Evolutionary conservation across 2,888 invertebrate species (phyloP).

Genomic region (Eucera pruinosa): DNA sequence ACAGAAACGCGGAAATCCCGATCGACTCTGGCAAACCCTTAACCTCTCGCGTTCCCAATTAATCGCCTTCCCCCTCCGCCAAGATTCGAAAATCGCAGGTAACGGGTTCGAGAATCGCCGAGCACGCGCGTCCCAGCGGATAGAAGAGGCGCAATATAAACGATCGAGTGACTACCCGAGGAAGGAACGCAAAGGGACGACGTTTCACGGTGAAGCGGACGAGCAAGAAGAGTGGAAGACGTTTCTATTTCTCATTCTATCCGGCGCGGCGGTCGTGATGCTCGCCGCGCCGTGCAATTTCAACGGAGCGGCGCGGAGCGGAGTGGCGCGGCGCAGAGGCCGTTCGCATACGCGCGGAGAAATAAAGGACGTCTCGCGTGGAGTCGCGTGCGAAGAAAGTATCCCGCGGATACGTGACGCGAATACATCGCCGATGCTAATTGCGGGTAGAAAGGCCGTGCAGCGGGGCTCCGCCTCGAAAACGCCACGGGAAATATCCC

Average conservation of each 20-base stretch:
- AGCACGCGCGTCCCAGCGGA: background rate
- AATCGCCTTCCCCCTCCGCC: no score
- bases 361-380: constrained; percentile 44
- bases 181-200: constrained; percentile 34
- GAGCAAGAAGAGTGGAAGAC: constrained; percentile 16
- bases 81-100: background rate
- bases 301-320: no score
- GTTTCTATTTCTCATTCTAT: constrained; percentile 56
- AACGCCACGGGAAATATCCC: constrained; percentile 20
- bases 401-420: constrained; percentile 65
- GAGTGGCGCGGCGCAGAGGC: no score
- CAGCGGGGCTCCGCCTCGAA: constrained; percentile 29
- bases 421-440: constrained; percentile 65
- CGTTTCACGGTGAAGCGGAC: constrained; percentile 19
- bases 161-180: constrained; percentile 5
- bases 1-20: no score
- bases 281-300: constrained; percentile 58
- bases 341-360: constrained; percentile 34
- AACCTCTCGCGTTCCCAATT: no score
- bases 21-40: no score
- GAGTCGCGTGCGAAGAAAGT: constrained; percentile 66
- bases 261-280: constrained; percentile 47
- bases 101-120: no score
- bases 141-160: background rate
- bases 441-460: constrained; percentile 57